Evolutionary conservation across 2,797 vertebrate genomes (phyloP), one percentile per base, ranked within the genome.

Genomic region (Hirundo rustica): DNA sequence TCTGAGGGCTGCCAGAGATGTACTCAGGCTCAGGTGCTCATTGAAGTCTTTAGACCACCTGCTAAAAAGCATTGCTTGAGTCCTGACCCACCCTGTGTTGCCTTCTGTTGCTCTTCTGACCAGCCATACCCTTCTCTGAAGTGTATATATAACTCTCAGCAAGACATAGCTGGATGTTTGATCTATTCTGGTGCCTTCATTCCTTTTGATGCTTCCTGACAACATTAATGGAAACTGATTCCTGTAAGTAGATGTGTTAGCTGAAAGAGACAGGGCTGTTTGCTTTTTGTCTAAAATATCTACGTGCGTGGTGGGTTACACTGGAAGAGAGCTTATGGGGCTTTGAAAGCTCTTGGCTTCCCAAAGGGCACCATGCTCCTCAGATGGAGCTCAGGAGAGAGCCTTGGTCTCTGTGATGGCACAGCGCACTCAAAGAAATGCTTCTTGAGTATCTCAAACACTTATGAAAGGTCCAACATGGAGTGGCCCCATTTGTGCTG

Each of bases 31-130:
- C 76, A 65, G n/a, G 58, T 90, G 50, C 42, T 87, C 30, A 13
- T 7, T 57, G 47, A 71, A 64, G 32, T 66, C 83, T 65, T 66
- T 11, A 71, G 86, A 50, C 29, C 74, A n/a, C 71, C 40, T 42
- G 44, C 83, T 87, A 76, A 67, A 76, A 88, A 88, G 44, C 70
- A 55, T 58, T 20, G 44, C 51, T 67, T 80, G 81, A 55, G 78
- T 85, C 53, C 89, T 91, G 78, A 70, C 87, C 72, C 75, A 89
- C 81, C 29, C 67, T 82, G 89, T 30, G 91, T 36, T 74, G 64
- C 92, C 89, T 93, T 96, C 91, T 96, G 94, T 66, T 79, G 32
- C 47, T 82, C 45, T 70, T 72, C 64, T 85, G 61, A 42, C 87
- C 18, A 29, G 64, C 85, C 94, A 67, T 85, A 42, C 23, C 38